Evolutionary conservation across 2,888 invertebrate species (phyloP), one percentile per base, ranked within the genome.

Genomic region (Apotomis capreana): DNA sequence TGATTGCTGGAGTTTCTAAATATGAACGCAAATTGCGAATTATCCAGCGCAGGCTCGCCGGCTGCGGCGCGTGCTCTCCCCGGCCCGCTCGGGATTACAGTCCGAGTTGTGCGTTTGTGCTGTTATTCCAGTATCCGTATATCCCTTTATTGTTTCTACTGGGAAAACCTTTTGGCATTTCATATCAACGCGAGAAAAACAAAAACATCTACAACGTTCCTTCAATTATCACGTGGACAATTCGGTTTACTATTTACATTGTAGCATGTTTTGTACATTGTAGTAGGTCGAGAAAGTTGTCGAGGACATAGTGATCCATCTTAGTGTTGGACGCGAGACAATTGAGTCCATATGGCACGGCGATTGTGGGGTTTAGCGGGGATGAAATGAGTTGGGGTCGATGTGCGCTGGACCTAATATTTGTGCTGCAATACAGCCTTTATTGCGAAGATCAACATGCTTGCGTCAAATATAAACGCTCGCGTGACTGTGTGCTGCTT

Each of bases 381-480:
- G 87, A 86, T 83, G 84, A 88, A 90, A 91, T 88, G 87, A 90
- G 89, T 82, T 82, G 87, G 85, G 89, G 87, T 88, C 87, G 86
- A 77, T 81, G 84, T 78, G 81, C 84, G 81, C 83, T 84, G 83
- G 81, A 81, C 87, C 86, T 87, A 88, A 91, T 90, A 89, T 90
- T 90, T 90, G 89, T 84, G 83, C 84, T 86, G 89, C 88, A 88
- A 89, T 90, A 89, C 87, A 85, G 83, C 84, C 86, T 91, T 90
- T 91, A 90, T 90, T 89, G 87, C 86, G 81, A 80, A 86, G 87
- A 88, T 86, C 88, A 87, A 87, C 88, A 86, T 81, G 83, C 80
- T 84, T 80, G 81, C 81, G 78, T 81, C 80, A 79, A 84, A 86
- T 81, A 83, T 83, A 84, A 84, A 80, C 81, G 80, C 79, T 79